Evolutionary conservation across 2,888 invertebrate genomes (phyloP).

Genomic region (Allygus modestus): DNA sequence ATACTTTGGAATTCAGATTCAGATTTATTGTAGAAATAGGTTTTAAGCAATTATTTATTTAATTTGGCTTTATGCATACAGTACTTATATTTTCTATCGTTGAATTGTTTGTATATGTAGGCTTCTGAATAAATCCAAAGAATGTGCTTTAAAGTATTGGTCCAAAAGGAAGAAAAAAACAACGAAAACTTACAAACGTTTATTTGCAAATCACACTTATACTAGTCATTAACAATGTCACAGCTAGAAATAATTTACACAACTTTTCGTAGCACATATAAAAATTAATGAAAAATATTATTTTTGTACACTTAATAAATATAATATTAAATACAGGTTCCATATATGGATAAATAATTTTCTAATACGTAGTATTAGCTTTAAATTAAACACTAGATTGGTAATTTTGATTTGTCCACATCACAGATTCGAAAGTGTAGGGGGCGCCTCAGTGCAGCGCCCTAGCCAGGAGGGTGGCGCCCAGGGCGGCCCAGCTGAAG

Average conservation of each 20-base stretch:
- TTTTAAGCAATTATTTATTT: no score
- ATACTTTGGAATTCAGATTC: no score
- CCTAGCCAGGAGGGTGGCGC: constrained; percentile 4
- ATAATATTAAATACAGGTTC: constrained; percentile 40
- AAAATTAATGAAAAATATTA: constrained; percentile 49
- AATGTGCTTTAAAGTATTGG: no score
- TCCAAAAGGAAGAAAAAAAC: not conserved
- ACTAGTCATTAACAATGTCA: constrained; percentile 38
- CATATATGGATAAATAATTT: constrained; percentile 39
- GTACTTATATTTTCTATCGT: no score
- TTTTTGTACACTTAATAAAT: constrained; percentile 45
- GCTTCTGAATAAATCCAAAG: no score
- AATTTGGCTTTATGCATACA: no score
- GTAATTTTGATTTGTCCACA: constrained; percentile 54
- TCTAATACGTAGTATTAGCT: constrained; percentile 48
- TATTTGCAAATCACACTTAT: constrained; percentile 46
- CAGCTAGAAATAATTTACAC: constrained; percentile 48
- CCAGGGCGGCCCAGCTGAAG: constrained; percentile 2
- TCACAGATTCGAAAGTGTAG: constrained; percentile 14
- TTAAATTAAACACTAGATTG: constrained; percentile 45
- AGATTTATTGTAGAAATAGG: no score
- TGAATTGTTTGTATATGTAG: no score
- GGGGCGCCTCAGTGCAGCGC: constrained; percentile 5
- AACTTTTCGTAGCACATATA: constrained; percentile 23
- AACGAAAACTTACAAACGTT: constrained; percentile 43